These are phyloP conservation scores for Drosophila nasuta DNA, from an alignment of 1,140 invertebrate species.

Conservation along the genomic window DNA sequence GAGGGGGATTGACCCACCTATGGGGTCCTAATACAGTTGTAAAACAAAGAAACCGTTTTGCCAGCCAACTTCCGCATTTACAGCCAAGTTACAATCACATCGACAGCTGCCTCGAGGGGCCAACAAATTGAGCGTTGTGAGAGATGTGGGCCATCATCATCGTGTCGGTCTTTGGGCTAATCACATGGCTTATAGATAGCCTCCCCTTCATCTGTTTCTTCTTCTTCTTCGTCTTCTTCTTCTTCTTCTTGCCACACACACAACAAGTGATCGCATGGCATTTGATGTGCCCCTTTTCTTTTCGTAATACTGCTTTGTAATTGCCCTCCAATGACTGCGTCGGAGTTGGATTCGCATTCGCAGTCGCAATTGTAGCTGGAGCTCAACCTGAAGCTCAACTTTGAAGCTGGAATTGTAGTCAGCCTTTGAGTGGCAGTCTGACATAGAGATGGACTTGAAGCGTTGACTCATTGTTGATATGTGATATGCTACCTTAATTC, in stretches of 20 bases:
- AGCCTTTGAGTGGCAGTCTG: constrained; percentile 5
- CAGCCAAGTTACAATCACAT: constrained; percentile 14
- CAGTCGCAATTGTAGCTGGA: not conserved
- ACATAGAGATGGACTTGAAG: constrained; percentile 11
- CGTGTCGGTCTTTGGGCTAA: constrained; percentile 35
- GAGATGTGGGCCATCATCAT: constrained; percentile 35
- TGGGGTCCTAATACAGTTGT: constrained; percentile 74
- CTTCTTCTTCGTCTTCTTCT: not conserved
- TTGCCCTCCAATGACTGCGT: constrained; percentile 35
- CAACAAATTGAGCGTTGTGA: constrained; percentile 20
- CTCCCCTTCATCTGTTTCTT: constrained; percentile 7
- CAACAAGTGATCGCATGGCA: constrained; percentile 38
- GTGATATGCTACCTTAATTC: not conserved
- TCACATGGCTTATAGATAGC: constrained; percentile 37
- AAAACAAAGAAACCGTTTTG: constrained; percentile 66
- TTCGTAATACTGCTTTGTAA: constrained; percentile 44
- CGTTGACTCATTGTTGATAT: not conserved
- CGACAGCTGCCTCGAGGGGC: constrained; percentile 30
- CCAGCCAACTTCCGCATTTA: constrained; percentile 66
- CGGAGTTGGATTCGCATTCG: constrained; percentile 17
- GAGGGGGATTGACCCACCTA: constrained; percentile 33
- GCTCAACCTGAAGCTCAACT: too few relatives aligned
- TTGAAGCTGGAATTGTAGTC: not conserved
- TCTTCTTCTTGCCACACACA: not conserved
- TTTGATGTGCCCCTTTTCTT: constrained; percentile 21